Base-by-base conservation (phyloP, 2,888 invertebrate species). In the Flexamia atlantica region DNA sequence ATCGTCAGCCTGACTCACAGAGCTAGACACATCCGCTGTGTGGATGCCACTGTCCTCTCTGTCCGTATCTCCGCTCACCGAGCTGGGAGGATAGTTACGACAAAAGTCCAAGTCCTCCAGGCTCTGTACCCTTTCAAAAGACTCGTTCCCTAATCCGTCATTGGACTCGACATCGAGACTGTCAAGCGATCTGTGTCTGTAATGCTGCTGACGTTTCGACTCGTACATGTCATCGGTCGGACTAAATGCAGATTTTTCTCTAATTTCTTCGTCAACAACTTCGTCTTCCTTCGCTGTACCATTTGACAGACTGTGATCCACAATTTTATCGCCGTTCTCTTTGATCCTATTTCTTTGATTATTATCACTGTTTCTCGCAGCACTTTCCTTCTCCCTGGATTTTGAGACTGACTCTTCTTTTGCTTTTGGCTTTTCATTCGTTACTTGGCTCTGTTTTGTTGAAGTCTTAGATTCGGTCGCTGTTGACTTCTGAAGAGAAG, bases 11-110 rank as follows among this genome's bases (percentile, higher is more conserved):
- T 95, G 95, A 88, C 93, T 93, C 28, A 93, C 93, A 40, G 93
- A 94, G 88, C 95, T 95, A 25, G 95, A 95, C 83, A 95, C 96
- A 89, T 95, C 94, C 1, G 95, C 95, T 5, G 95, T 94, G 87
- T 96, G 96, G 85, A 95, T 95, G 1, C 95, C 95, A 86, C 95
- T 95, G 89, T 96, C 96, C 90, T 96, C 96, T 57, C 94, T 93
- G 89, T 94, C 95, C 64, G 93, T 94, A 87, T 94, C 93, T 85
- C 92, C 92, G 84, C 91, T 89, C 82, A 89, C 86, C 12, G 91
- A 91, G 7, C 92, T 91, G 3, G 91, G 90, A 7, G 92, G 91
- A 86, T 92, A 92, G 87, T 92, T 91, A 50, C 90, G 92, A 86
- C 89, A 89, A 83, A 91, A 91, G 86, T 92, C 91, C 68, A 94